Base-by-base conservation (phyloP, 1,140 invertebrate species). In the Meloidogyne chitwoodi region DNA sequence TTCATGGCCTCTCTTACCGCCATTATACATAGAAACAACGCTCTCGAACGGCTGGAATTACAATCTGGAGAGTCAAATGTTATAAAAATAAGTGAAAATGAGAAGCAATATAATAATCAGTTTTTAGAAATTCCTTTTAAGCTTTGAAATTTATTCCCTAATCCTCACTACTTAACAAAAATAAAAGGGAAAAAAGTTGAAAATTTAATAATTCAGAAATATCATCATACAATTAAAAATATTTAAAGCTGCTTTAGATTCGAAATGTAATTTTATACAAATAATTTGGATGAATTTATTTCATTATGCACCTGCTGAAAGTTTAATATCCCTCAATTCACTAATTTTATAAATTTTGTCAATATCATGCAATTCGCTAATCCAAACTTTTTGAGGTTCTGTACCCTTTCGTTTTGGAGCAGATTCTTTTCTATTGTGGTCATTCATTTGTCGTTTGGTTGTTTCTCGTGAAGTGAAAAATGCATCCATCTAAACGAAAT, bases 311-410 rank as follows among this genome's bases (percentile, higher is more conserved):
- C 68, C 61, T 41, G 79, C 79, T 8, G 77, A 69, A 27, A 80
- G 10, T 72, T 80, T 75, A 68, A 80, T 80, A 64, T 80, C 79
- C 38, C 79, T 63, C 29, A 80, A 48, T 66, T 80, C 79, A 31
- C 68, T 67, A 19, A 38, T 44, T 70, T 80, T 80, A 68, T 80
- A 80, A n/a, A 80, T 26, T 69, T 79, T 79, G 74, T 80, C 79
- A 38, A 80, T 80, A 67, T 80, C 79, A 62, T 56, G 82, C 11
- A 80, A 62, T 29, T 80, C 78, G 61, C 79, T 80, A 34, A 80
- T 80, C 79, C 79, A 80, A 68, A 81, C 31, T 74, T 80, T 80
- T 64, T 80, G 79, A 22, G 61, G 71, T 56, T 76, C 79, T 14
- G 77, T 69, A 22, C 69, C 19, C 14, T 73, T 71, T n/a, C 56